A percentile compares a stretch with the other conserved stretches of the same genome.
Conservation (phyloP, 2,797 vertebrate genomes). For the Gadopsis marmoratus region DNA sequence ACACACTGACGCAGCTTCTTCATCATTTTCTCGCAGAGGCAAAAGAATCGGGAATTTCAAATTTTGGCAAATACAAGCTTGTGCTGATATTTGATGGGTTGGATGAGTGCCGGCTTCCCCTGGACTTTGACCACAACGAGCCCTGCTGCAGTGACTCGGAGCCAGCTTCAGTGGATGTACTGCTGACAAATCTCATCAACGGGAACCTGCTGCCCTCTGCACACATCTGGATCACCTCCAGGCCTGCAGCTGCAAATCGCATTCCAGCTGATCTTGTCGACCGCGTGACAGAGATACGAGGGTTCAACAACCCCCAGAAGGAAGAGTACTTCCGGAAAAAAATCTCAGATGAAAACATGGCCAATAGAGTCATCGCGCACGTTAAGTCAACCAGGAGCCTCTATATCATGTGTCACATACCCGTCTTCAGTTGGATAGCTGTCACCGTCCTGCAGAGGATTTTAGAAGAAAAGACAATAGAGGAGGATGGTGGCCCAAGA, state of each 20-base stretch:
- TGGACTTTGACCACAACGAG: conserved; percentile 30
- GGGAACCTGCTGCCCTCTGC: conserved; percentile 45
- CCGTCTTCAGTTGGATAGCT: conserved; percentile 63
- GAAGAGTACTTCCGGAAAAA: conserved; percentile 50
- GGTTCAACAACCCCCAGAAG: conserved; percentile 50
- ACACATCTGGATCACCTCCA: conserved; percentile 50
- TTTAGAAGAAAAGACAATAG: neutral
- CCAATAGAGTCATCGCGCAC: conserved; percentile 26
- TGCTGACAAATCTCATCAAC: conserved; percentile 44
- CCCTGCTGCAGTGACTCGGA: neutral
- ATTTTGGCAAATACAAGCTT: conserved; percentile 40
- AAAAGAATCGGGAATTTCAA: conserved; percentile 24
- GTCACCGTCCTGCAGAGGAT: conserved; percentile 45
- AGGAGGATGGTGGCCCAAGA: neutral
- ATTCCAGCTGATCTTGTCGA: conserved; percentile 27
- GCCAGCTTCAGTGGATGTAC: conserved; percentile 11
- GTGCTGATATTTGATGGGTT: conserved; percentile 50
- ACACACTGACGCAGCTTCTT: conserved; percentile 34
- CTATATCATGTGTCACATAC: conserved; percentile 61
- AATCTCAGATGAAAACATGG: conserved; percentile 37
- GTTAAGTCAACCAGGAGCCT: conserved; percentile 45
- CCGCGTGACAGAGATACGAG: conserved; percentile 49
- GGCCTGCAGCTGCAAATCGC: conserved; percentile 38
- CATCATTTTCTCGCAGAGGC: conserved; percentile 33
- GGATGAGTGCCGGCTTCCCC: conserved; percentile 41